Conservation (phyloP, 2,797 vertebrate genomes). For the Menidia menidia region DNA sequence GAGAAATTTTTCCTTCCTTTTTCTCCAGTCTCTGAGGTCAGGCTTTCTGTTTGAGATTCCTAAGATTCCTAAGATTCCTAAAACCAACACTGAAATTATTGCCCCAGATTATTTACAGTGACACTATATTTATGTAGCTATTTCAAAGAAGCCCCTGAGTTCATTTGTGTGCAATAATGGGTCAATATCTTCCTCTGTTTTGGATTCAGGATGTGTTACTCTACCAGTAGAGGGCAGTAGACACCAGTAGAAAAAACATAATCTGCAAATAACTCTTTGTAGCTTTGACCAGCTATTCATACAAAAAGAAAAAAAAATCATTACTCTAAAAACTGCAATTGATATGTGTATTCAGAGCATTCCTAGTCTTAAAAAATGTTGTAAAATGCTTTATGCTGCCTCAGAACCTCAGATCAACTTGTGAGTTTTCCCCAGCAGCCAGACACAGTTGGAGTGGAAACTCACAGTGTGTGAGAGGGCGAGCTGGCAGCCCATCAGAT, state of each 20-base stretch:
- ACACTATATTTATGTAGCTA: not conserved
- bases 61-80: not conserved
- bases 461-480: slow-evolving; percentile 1
- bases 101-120: not conserved
- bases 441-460: slow-evolving; percentile 15
- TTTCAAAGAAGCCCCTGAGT: not conserved
- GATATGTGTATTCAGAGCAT: not conserved
- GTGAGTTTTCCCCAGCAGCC: slow-evolving; percentile 2
- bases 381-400: not conserved
- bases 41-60: not conserved
- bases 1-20: not conserved
- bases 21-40: not conserved
- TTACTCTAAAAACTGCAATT: slow-evolving; percentile 12
- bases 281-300: slow-evolving; percentile 8
- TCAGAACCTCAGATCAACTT: not conserved
- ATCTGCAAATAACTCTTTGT: slow-evolving; percentile 1
- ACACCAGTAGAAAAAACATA: slow-evolving; percentile 53
- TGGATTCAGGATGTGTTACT: not conserved
- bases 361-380: not conserved
- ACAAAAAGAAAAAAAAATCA: slow-evolving; percentile 7
- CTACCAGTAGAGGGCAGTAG: slow-evolving; percentile 62
- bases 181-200: not conserved
- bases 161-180: not conserved
- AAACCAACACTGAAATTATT: not conserved
- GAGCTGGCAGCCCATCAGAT: slow-evolving; percentile 10